phyloP scores from a whole-genome alignment of 2,113 vertebrate genomes.

The Butorides virescens region DNA sequence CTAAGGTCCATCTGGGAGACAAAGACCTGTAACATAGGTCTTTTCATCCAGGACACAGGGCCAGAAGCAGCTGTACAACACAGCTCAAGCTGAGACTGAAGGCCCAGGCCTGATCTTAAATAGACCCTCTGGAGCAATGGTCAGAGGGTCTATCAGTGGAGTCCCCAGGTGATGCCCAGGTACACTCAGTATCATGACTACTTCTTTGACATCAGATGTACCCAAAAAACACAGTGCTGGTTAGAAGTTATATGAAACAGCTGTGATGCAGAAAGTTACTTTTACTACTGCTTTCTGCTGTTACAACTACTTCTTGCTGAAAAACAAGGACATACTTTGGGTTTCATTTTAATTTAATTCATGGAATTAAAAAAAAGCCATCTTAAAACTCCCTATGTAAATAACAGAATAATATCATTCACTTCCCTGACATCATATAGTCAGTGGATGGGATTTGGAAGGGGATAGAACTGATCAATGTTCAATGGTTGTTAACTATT shows the following conservation, averaged over 20 bases:
- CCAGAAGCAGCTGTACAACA: neutral
- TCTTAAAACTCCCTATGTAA: neutral
- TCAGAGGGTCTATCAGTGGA: neutral
- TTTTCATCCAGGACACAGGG: neutral
- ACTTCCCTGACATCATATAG: neutral
- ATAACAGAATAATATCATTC: neutral
- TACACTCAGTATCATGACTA: neutral
- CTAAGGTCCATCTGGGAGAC: neutral
- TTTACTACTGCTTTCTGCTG: neutral
- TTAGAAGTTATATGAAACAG: neutral
- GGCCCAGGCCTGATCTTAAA: neutral
- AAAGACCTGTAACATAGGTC: neutral
- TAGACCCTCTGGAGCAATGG: neutral
- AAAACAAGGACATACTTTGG: neutral
- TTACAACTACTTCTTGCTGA: neutral
- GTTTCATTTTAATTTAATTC: neutral
- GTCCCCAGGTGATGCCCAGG: neutral
- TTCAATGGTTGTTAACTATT: neutral
- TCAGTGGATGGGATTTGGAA: neutral
- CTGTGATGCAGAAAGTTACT: neutral
- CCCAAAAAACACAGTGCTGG: neutral
- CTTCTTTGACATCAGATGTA: neutral
- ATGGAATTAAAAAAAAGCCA: neutral
- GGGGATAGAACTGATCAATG: neutral
- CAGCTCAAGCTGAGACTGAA: neutral